Evolutionary conservation across 2,888 invertebrate species (phyloP).

Genomic region (Brachyptera risi): DNA sequence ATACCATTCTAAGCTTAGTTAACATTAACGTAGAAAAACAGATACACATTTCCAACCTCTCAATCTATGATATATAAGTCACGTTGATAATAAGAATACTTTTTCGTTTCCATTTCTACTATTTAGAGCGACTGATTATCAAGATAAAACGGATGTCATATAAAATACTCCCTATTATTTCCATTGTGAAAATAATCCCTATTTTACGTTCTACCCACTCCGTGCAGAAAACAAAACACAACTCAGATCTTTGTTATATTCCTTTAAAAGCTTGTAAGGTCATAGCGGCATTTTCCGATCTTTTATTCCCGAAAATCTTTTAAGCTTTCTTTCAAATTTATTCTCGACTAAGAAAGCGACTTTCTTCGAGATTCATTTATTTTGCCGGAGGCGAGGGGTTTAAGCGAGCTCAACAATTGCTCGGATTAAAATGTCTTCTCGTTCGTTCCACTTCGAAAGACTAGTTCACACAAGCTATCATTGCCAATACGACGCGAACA

Average conservation of each 20-base stretch:
- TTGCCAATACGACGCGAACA: too few relatives aligned
- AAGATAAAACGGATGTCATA: too few relatives aligned
- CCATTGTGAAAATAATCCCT: slow-evolving; percentile 7
- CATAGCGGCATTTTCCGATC: slow-evolving; percentile 22
- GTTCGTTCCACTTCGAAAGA: slow-evolving; percentile 15
- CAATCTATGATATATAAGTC: too few relatives aligned
- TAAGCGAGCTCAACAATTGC: slow-evolving; percentile 38
- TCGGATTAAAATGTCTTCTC: slow-evolving; percentile 45
- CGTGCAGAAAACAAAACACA: slow-evolving; percentile 16
- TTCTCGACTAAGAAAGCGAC: slow-evolving; percentile 24
- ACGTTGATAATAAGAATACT: too few relatives aligned
- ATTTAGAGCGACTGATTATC: too few relatives aligned
- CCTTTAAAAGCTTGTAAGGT: neutral
- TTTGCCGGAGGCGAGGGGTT: slow-evolving; percentile 40
- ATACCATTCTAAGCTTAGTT: too few relatives aligned
- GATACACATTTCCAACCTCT: too few relatives aligned
- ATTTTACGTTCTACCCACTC: slow-evolving; percentile 7
- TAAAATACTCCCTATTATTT: slow-evolving; percentile 8
- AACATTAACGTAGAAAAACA: too few relatives aligned
- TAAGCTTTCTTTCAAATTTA: slow-evolving; percentile 23
- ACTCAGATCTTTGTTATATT: slow-evolving; percentile 4
- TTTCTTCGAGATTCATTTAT: slow-evolving; percentile 47
- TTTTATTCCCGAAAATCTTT: slow-evolving; percentile 22
- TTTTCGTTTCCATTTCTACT: too few relatives aligned
- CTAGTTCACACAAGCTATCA: slow-evolving; percentile 6